A percentile compares a stretch with the other conserved stretches of the same genome.
Conservation (phyloP, 2,888 invertebrate species). For the Myopa tessellatipennis region DNA sequence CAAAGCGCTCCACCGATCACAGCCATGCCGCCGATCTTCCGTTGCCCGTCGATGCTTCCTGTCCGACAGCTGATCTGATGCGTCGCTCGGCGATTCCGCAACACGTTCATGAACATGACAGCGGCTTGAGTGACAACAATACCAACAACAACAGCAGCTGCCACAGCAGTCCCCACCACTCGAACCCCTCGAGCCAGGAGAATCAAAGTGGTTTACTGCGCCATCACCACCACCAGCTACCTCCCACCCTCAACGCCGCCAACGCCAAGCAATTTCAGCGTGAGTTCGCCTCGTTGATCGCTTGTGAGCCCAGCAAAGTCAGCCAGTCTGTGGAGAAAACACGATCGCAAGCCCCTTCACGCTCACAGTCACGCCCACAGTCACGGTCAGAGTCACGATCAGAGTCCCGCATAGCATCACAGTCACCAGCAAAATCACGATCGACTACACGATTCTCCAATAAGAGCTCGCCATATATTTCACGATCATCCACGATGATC, state of each 20-base stretch:
- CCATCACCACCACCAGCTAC: conserved; percentile 25
- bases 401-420: no score
- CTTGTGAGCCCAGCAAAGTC: conserved; percentile 14
- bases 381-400: conserved; percentile 2
- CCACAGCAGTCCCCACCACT: conserved; percentile 42
- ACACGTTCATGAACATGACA: conserved; percentile 33
- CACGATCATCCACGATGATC: conserved; percentile 27
- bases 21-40: neutral
- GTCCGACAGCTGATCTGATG: neutral
- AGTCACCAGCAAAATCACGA: conserved; percentile 26
- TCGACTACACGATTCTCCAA: conserved; percentile 5
- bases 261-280: conserved; percentile 49
- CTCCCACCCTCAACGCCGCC: conserved; percentile 19
- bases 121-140: conserved; percentile 37
- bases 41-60: no score
- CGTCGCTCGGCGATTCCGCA: neutral
- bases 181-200: conserved; percentile 42
- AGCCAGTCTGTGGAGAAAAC: neutral
- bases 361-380: neutral
- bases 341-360: neutral
- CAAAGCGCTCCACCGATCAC: conserved; percentile 14
- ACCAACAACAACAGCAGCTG: conserved; percentile 35
- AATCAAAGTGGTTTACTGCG: neutral
- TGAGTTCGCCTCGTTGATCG: conserved; percentile 56
- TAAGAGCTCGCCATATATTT: conserved; percentile 39